Base-by-base conservation (phyloP, 2,888 invertebrate genomes). In the Orthosia incerta region DNA sequence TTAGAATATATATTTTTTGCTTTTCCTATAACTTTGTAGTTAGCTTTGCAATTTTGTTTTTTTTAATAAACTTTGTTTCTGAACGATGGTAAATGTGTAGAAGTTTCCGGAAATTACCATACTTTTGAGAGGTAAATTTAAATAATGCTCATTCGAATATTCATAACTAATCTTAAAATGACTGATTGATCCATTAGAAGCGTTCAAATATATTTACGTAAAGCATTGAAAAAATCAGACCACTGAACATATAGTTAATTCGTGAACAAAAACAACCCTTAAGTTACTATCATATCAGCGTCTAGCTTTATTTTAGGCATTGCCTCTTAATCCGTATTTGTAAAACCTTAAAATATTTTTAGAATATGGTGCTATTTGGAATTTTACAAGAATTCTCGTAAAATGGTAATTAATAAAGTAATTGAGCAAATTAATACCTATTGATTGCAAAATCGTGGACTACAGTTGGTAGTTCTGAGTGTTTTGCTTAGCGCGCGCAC, bases 401-500 rank as follows among this genome's bases (percentile, higher is more conserved):
- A 11, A 15, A 20, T 18, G 7, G 0, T 51, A 64, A 81, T 62
- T 62, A 84, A 69, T 64, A 66, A 57, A 50, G 26, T 64, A 62
- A 15, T 68, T 79, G 73, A 76, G 23, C 53, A 76, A 61, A 69
- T 66, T 65, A 67, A 57, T 66, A 65, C 4, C 23, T 85, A 85
- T 85, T 83, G 85, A 85, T 85, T 83, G 79, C 39, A 15, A 74
- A 70, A 73, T 70, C 56, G 63, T 74, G 77, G 71, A 39, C 39
- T 73, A 75, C 82, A 68, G 92, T 93, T 94, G 94, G 93, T 79
- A 90, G 85, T 72, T 72, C 83, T 87, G 92, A 86, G 89, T 93
- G 92, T 93, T 93, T 93, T 92, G 92, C 88, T 91, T 89, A 87
- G 88, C 89, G 88, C 90, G 89, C 88, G 89, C 89, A 90, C 93